These are phyloP conservation scores for Nowickia ferox DNA, from an alignment of 2,888 invertebrate genomes.

Conservation along the genomic window DNA sequence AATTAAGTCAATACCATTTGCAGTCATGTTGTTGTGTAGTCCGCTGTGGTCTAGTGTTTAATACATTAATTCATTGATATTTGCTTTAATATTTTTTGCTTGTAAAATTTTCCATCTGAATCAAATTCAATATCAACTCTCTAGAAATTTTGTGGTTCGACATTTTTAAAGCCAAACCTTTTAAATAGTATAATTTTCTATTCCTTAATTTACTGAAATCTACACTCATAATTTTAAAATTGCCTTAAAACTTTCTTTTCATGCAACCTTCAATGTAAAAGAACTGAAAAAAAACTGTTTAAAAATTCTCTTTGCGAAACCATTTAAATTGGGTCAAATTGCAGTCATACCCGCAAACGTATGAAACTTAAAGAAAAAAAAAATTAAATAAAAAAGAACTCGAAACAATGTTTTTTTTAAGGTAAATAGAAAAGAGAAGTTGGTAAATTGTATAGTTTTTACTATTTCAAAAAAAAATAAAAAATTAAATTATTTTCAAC, in stretches of 20 bases:
- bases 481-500: conserved; percentile 33
- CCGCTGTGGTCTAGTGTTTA: too few relatives aligned
- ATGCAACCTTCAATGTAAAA: conserved; percentile 14
- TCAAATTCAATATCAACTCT: not conserved
- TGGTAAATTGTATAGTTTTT: conserved; percentile 24
- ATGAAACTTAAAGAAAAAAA: conserved; percentile 4
- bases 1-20: too few relatives aligned
- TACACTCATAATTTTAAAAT: conserved; percentile 10
- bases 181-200: not conserved
- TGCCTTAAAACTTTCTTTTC: conserved; percentile 25
- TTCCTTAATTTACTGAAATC: not conserved
- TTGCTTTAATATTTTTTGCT: too few relatives aligned
- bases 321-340: conserved; percentile 56
- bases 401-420: conserved; percentile 37
- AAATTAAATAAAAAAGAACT: conserved; percentile 22
- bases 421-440: conserved; percentile 37
- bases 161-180: too few relatives aligned
- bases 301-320: conserved; percentile 38
- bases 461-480: not conserved
- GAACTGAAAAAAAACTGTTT: conserved; percentile 18
- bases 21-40: too few relatives aligned
- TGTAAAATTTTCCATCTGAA: not conserved
- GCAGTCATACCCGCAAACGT: conserved; percentile 27
- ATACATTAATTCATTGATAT: too few relatives aligned
- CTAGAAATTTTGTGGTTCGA: too few relatives aligned